Evolutionary conservation across 2,888 invertebrate species (phyloP).

Genomic region (Epirrita christyi): DNA sequence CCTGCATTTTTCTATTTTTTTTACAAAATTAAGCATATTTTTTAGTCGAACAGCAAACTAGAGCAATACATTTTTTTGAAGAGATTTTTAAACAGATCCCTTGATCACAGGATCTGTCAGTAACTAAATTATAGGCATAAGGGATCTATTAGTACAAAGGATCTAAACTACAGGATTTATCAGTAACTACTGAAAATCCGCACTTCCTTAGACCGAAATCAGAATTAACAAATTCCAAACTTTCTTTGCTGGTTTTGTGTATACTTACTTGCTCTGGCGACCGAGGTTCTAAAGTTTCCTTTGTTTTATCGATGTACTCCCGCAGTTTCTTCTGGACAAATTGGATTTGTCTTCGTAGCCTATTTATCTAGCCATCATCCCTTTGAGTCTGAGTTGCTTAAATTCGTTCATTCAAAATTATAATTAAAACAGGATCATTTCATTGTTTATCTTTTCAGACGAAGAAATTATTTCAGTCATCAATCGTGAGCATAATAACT

Average conservation of each 20-base stretch:
- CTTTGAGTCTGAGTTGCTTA: constrained; percentile 20
- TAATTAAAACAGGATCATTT: not conserved
- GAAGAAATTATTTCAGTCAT: not conserved
- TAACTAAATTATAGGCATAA: too few relatives aligned
- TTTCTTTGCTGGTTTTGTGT: constrained; percentile 36
- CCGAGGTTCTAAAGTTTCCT: constrained; percentile 34
- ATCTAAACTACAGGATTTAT: too few relatives aligned
- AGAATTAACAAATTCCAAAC: constrained; percentile 34
- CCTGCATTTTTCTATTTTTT: too few relatives aligned
- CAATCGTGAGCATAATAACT: not conserved
- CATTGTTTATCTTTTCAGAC: not conserved
- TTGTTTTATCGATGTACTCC: constrained; percentile 35
- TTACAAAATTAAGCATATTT: too few relatives aligned
- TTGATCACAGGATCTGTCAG: too few relatives aligned
- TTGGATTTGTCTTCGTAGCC: constrained; percentile 30
- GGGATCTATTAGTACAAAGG: too few relatives aligned
- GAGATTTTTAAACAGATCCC: too few relatives aligned
- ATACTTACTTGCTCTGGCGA: constrained; percentile 34
- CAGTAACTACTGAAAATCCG: constrained; percentile 15
- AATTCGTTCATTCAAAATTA: constrained; percentile 5
- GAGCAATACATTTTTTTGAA: too few relatives aligned
- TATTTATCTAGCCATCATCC: constrained; percentile 16
- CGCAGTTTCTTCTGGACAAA: constrained; percentile 35
- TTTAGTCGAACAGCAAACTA: too few relatives aligned
- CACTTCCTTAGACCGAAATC: constrained; percentile 42